phyloP scores from a whole-genome alignment of 35 echinoderm and acorn worm genomes.

The Hemicentrotus pulcherrimus region DNA sequence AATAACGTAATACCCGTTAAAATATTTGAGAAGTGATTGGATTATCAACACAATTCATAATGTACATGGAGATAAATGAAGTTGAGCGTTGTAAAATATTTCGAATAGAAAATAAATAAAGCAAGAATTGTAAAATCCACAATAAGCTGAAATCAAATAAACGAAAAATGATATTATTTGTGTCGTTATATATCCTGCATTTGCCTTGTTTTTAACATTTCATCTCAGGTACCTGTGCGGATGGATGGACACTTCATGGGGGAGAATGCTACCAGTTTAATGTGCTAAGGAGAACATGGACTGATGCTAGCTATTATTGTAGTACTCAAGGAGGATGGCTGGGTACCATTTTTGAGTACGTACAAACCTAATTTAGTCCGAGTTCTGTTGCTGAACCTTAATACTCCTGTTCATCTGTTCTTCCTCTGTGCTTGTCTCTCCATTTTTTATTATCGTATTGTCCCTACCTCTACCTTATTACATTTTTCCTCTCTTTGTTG shows the following conservation, averaged over 20 bases:
- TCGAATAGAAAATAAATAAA: no score
- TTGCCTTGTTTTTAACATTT: background rate
- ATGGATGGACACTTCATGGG: constrained; percentile 58
- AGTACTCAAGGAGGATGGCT: constrained; percentile 70
- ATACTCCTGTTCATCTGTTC: background rate
- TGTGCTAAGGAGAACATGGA: constrained; percentile 61
- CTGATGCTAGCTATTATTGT: constrained; percentile 75
- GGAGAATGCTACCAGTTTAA: constrained; percentile 80
- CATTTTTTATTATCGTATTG: background rate
- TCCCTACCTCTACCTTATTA: no score
- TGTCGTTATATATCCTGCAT: no score
- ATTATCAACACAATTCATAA: no score
- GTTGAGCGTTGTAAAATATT: no score
- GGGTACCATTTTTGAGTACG: constrained; percentile 56
- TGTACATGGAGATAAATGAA: no score
- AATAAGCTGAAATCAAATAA: no score
- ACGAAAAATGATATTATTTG: no score
- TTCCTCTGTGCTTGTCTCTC: background rate
- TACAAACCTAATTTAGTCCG: background rate
- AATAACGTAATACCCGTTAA: no score
- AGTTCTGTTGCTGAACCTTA: background rate
- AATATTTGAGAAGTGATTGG: no score
- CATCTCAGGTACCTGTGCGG: constrained; percentile 56
- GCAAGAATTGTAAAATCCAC: no score
- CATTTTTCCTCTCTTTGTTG: no score